phyloP scores from a whole-genome alignment of 2,888 invertebrate species.

The Dinocampus coccinellae region DNA sequence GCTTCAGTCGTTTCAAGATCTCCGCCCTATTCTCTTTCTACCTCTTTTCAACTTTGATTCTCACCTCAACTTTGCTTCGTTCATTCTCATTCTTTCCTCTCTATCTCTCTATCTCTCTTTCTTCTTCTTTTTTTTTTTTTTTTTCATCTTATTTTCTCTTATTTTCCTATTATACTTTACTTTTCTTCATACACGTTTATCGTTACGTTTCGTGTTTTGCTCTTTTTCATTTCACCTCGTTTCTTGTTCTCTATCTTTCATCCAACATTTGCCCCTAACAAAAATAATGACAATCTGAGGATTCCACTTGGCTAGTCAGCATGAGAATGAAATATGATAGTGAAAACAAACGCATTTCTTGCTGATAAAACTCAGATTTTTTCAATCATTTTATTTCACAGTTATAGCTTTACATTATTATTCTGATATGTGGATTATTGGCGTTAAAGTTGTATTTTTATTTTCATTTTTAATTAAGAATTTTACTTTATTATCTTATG shows the following conservation, averaged over 20 bases:
- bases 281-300: constrained; percentile 6
- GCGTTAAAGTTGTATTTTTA: too few species aligned
- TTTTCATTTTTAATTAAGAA: too few species aligned
- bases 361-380: background rate
- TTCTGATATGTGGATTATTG: too few species aligned
- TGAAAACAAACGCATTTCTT: constrained; percentile 40
- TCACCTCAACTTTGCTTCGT: constrained; percentile 19
- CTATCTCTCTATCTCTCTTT: constrained; percentile 24
- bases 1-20: constrained; percentile 37
- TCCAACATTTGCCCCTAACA: background rate
- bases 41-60: constrained; percentile 36
- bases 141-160: background rate
- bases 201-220: background rate
- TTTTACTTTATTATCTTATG: too few species aligned
- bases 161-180: background rate
- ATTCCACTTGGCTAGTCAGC: constrained; percentile 8
- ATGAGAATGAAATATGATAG: background rate
- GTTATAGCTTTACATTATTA: too few species aligned
- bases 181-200: constrained; percentile 6
- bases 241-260: background rate
- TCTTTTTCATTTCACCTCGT: background rate
- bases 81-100: too few species aligned
- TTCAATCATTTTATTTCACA: too few species aligned
- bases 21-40: constrained; percentile 29
- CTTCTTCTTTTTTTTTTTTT: background rate